Base-by-base conservation (phyloP, 64 coral and sea anemone genomes). In the Astreopora myriophthalma region DNA sequence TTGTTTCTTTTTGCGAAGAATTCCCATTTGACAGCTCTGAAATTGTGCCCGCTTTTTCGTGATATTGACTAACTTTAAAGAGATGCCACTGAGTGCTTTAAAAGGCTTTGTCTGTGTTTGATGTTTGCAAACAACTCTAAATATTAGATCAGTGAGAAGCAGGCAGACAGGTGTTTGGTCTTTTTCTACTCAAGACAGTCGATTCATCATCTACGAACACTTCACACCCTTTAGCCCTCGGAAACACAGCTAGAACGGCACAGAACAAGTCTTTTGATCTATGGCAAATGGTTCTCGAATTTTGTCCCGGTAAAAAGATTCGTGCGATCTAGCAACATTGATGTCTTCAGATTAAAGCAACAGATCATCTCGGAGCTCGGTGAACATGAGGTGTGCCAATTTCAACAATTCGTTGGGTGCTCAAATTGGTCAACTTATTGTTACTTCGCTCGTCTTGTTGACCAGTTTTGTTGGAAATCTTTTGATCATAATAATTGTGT, bases 381-480 rank as follows among this genome's bases (percentile, higher is more conserved):
- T 14, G 4, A 70, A 31, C 26, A 6, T 8, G 6, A 27, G 14
- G 13, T 70, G 67, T 16, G 67, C 8, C 23, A 32, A 33, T 33
- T 25, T 70, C 1, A 28, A 70, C 12, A 13, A 70, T 33, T 70
- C 30, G 10, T 25, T 70, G 29, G 24, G 9, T 2, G 12, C 16
- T 70, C 26, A 70, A 16, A 32, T 49, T 39, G 14, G 11, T 3
- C 75, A 89, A 30, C 32, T 89, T 28, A 20, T 63, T 61, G 46
- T 34, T 39, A 7, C 64, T 1, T 75, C n/a, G 1, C 25, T 89
- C 24, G 64, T 66, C 2, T 28, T 65, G 6, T 32, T 85, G 55
- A 30, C 40, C 3, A 48, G 69, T 31, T 37, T 92, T 12, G 13
- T 65, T 49, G 90, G 90, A 6, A 92, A 92, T 33, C 26, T 49